Evolutionary conservation across 2,888 invertebrate genomes (phyloP), one percentile per base, ranked within the genome.

Genomic region (Patella caerulea): DNA sequence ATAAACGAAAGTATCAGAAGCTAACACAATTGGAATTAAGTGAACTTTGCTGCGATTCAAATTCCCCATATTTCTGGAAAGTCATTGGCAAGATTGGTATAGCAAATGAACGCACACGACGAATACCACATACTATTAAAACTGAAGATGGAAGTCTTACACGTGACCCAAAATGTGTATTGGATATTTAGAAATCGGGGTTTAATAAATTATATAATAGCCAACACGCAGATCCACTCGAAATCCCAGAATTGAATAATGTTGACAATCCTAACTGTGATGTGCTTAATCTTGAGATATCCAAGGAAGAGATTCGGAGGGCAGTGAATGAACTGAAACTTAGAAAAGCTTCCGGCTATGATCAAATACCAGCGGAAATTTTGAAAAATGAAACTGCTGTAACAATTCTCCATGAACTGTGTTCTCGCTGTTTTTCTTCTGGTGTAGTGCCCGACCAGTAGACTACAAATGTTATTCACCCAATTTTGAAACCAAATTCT

Each of bases 301-400:
- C 76, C 24, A 11, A 76, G 52, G 53, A 75, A 17, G 80, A 78
- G 55, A 76, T 80, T 29, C 73, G 71, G 54, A 73, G 72, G 7
- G 78, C 78, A n/a, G 19, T 80, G 17, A 56, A 59, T 19, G 71
- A 73, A 53, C 73, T 76, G 17, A 80, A 80, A 70, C n/a, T 1
- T 11, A 74, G 75, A 34, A 80, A 78, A 76, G 73, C 80, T 59
- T 17, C 15, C 19, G 78, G 80, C 1, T 45, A 74, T 4, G 78
- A 80, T 72, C 34, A 74, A 70, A 74, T 80, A 15, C 76, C 73
- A 9, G 65, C 65, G 17, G 73, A 71, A 71, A 53, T 76, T 55
- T 76, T 76, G 55, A 73, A 73, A 56, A 76, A 79, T 74, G 73
- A 79, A 19, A 74, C 76, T 70, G 73, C 79, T 15, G 19, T 79